Conservation (phyloP, 1,140 invertebrate genomes). For the Drosophila tristis region DNA sequence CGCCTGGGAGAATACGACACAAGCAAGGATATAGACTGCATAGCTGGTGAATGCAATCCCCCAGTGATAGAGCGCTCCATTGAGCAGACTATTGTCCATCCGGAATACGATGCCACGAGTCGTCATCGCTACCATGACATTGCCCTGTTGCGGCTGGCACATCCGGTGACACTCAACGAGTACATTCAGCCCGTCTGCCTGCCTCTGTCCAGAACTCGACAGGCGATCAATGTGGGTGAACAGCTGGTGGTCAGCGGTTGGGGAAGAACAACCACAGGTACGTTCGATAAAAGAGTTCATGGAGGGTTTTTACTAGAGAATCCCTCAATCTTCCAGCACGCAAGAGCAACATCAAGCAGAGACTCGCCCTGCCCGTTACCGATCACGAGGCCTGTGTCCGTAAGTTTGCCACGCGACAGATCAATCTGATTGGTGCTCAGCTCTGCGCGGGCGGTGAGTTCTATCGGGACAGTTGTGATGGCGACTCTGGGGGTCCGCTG, state of each 20-base stretch:
- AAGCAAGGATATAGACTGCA: slow-evolving; percentile 85
- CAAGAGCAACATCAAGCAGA: slow-evolving; percentile 86
- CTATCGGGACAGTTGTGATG: slow-evolving; percentile 88
- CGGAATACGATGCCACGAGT: slow-evolving; percentile 65
- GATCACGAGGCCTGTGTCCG: slow-evolving; percentile 84
- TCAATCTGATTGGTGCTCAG: slow-evolving; percentile 83
- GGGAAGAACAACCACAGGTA: slow-evolving; percentile 87
- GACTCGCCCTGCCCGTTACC: slow-evolving; percentile 85
- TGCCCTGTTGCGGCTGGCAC: slow-evolving; percentile 89
- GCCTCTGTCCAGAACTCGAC: slow-evolving; percentile 83
- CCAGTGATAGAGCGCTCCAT: slow-evolving; percentile 68
- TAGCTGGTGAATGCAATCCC: slow-evolving; percentile 76
- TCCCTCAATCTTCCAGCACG: slow-evolving; percentile 40
- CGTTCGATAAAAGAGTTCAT: slow-evolving; percentile 4
- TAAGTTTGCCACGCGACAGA: slow-evolving; percentile 84
- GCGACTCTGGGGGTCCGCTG: slow-evolving; percentile 92
- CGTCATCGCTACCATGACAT: slow-evolving; percentile 87
- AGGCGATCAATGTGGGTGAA: slow-evolving; percentile 68
- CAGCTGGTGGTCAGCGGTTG: slow-evolving; percentile 88
- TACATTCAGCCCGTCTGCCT: slow-evolving; percentile 91
- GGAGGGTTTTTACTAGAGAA: neutral
- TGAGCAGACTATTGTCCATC: slow-evolving; percentile 82
- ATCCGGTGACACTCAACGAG: slow-evolving; percentile 89
- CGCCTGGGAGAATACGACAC: slow-evolving; percentile 88
- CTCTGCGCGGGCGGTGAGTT: slow-evolving; percentile 88